Evolutionary conservation across 1,140 invertebrate species (phyloP).

Genomic region (Triops longicaudatus): DNA sequence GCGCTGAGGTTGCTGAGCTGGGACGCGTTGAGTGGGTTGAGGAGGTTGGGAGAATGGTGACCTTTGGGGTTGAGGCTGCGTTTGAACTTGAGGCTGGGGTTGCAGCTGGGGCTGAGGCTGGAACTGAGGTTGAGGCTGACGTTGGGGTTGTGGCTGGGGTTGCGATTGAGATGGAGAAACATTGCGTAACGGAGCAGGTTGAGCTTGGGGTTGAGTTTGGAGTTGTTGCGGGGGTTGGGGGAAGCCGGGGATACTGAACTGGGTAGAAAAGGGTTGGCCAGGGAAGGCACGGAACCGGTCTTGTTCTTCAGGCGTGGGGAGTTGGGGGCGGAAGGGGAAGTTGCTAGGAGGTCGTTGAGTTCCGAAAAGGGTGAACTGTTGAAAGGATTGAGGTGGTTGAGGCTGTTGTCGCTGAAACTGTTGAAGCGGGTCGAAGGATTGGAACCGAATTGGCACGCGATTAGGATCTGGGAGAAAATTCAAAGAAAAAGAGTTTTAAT

Average conservation of each 20-base stretch:
- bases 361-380: constrained; percentile 27
- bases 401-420: constrained; percentile 20
- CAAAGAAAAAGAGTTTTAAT: constrained; percentile 8
- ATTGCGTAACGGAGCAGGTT: too few species aligned
- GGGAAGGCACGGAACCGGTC: background rate
- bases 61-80: background rate
- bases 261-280: background rate
- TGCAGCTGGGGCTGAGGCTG: constrained; percentile 17
- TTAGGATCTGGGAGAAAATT: constrained; percentile 13
- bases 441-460: constrained; percentile 1
- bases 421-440: constrained; percentile 20
- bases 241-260: background rate
- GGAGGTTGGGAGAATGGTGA: background rate
- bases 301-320: background rate
- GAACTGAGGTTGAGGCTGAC: background rate
- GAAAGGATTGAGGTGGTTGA: constrained; percentile 26
- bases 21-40: background rate
- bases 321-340: constrained; percentile 8
- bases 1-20: background rate
- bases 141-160: background rate
- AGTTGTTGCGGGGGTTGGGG: constrained; percentile 18
- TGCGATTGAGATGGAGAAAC: too few species aligned
- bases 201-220: background rate
- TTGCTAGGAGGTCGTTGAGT: constrained; percentile 18
- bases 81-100: constrained; percentile 5